A percentile compares a stretch with the other conserved stretches of the same genome.
Conservation (phyloP, 53 echinoderm and acorn worm genomes). For the Zoroaster sp. region DNA sequence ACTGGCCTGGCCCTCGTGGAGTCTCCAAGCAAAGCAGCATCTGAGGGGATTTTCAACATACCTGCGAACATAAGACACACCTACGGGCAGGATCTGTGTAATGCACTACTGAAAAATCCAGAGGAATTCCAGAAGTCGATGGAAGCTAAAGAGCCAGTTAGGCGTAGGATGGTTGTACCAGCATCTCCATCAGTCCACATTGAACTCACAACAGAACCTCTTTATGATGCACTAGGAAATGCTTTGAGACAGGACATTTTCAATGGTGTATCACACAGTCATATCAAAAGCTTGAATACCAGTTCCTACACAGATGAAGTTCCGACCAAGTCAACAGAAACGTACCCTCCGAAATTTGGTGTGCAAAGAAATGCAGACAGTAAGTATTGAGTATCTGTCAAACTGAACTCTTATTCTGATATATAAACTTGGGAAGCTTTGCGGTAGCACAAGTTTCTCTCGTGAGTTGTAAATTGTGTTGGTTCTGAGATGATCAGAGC, state of each 20-base stretch:
- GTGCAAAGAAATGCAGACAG: slow-evolving; percentile 87
- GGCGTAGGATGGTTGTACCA: not conserved
- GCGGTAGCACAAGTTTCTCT: too few relatives aligned
- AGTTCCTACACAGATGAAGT: slow-evolving; percentile 88
- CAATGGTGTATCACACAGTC: slow-evolving; percentile 83
- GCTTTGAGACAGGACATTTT: slow-evolving; percentile 87
- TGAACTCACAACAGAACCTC: slow-evolving; percentile 34
- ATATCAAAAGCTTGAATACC: slow-evolving; percentile 79
- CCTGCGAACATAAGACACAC: slow-evolving; percentile 81
- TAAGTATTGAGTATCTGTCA: slow-evolving; percentile 67
- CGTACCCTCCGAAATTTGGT: slow-evolving; percentile 80
- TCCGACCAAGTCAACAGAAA: slow-evolving; percentile 58
- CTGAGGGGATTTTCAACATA: slow-evolving; percentile 31
- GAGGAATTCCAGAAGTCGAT: slow-evolving; percentile 6
- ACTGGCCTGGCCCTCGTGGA: not conserved
- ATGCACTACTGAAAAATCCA: slow-evolving; percentile 54
- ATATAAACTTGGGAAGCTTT: too few relatives aligned
- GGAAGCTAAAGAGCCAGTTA: not conserved
- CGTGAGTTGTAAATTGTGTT: too few relatives aligned
- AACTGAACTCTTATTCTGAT: too few relatives aligned
- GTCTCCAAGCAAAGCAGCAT: slow-evolving; percentile 17
- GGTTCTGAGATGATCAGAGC: too few relatives aligned
- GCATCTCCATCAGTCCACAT: not conserved
- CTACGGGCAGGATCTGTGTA: slow-evolving; percentile 76
- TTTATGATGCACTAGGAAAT: slow-evolving; percentile 82